Evolutionary conservation across 2,888 invertebrate species (phyloP), one percentile per base, ranked within the genome.

Genomic region (Hyposoter didymator): DNA sequence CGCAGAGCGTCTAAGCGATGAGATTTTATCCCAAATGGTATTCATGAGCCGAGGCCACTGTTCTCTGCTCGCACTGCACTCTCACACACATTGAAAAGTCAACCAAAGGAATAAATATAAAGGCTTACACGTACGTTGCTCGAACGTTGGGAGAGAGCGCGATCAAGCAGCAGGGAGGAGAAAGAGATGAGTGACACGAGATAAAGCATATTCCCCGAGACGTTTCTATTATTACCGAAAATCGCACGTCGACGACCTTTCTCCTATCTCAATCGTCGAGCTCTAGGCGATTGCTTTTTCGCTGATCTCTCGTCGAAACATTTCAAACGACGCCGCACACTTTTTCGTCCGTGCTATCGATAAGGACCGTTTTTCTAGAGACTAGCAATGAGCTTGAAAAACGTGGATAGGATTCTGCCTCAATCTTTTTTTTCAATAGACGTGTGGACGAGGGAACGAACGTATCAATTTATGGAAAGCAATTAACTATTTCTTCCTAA

Each of bases 1-100:
- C 45, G 72, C 84, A 45, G 75, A 43, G 84, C 84, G 86, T 87
- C 84, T 89, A 89, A 89, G 90, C 88, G 90, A 92, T 90, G 91
- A 92, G 91, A 91, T 92, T 91, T 90, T 92, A 92, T 92, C 90
- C 75, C 91, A 90, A 92, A 92, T 92, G 90, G 88, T 91, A 92
- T 92, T 92, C 92, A 91, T 91, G 91, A 92, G 88, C 79, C 55
- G 75, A 47, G n/a, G 1, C 66, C 39, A 39, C 66, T 66, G 10
- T 72, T 85, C 79, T 83, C 87, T 83, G n/a, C 84, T 82, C 52
- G 55, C 70, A 0, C 19, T 17, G 10, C 19, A n/a, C 14, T 7
- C 66, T 14, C 19, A 52, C 67, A 52, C 67, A 35, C 49, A 70
- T 43, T 47, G 78, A 59, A 22, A 45, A 75, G 45, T 4, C 43